phyloP scores from a whole-genome alignment of 1,140 invertebrate genomes.

The Tetramorium parvispinum region DNA sequence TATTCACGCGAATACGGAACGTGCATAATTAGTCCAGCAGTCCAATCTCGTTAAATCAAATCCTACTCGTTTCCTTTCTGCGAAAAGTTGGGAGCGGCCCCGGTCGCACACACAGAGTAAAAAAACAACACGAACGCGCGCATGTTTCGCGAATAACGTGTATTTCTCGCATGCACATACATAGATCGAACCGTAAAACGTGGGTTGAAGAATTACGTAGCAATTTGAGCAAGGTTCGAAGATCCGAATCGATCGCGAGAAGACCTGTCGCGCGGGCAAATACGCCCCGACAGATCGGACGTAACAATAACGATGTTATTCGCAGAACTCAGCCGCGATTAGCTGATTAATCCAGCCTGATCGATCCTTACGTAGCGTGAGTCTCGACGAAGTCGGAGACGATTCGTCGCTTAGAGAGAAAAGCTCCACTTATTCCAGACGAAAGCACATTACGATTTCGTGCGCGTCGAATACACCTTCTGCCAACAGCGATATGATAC shows the following conservation, averaged over 20 bases:
- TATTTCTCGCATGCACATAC: not conserved
- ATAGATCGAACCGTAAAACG: not conserved
- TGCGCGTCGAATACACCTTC: slow-evolving; percentile 43
- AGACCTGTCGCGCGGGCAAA: not conserved
- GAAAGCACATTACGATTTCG: slow-evolving; percentile 19
- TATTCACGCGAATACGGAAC: not conserved
- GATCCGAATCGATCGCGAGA: not conserved
- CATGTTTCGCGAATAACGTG: slow-evolving; percentile 21
- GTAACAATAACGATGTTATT: slow-evolving; percentile 12
- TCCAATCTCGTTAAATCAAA: not conserved
- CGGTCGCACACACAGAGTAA: not conserved
- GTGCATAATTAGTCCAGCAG: not conserved
- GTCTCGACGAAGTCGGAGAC: slow-evolving; percentile 46
- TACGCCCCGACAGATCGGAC: too few species aligned
- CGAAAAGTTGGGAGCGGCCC: slow-evolving; percentile 13
- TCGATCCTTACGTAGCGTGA: slow-evolving; percentile 49
- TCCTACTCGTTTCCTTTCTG: not conserved
- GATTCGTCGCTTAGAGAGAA: slow-evolving; percentile 46
- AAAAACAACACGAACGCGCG: not conserved
- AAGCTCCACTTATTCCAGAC: not conserved
- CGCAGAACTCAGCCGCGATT: slow-evolving; percentile 32
- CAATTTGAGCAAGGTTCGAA: not conserved
- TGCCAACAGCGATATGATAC: slow-evolving; percentile 59
- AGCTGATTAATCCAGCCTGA: slow-evolving; percentile 51
- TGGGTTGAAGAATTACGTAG: not conserved